Evolutionary conservation across 2,797 vertebrate genomes (phyloP), one percentile per base, ranked within the genome.

Genomic region (Mastacembelus armatus): DNA sequence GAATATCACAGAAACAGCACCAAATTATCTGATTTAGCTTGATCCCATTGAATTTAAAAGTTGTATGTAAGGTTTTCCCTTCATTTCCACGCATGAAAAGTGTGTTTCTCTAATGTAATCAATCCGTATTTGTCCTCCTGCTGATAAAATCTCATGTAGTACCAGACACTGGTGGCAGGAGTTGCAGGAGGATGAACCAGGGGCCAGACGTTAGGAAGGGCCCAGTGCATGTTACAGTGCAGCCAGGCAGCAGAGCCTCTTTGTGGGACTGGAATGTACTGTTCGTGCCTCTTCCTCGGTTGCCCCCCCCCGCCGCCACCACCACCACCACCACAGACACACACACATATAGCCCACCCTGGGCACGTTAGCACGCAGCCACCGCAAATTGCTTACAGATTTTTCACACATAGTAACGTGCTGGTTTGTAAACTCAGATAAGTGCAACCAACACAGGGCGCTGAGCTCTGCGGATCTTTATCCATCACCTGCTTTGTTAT

Each of bases 381-480:
- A 75, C 92, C 90, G 66, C 93, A 94, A 93, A 94, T 93, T 92
- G 90, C 91, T 93, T 91, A 83, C 94, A 94, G 91, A 92, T 91
- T 92, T 94, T 93, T 93, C 91, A 92, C 94, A 94, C 92, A 82
- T 93, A 93, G 92, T 94, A 93, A 93, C 80, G 77, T 80, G 88
- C 86, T 58, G 90, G 67, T 93, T 93, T 93, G 90, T 92, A 90
- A 92, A 93, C 89, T 88, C 66, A 33, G 88, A 87, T 91, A 90
- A 92, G 90, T 93, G 85, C 89, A 87, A 87, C 85, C 85, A 79
- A 84, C 26, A 68, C 66, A 16, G 43, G 65, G 68, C 55, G 15
- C 61, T 15, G 69, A 68, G 72, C 85, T 84, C 81, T 51, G 66
- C 66, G 81, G 79, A 83, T 87, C 67, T 81, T 63, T 72, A 78